Base-by-base conservation (phyloP, 2,797 vertebrate species). In the Eulemur albifrons region DNA sequence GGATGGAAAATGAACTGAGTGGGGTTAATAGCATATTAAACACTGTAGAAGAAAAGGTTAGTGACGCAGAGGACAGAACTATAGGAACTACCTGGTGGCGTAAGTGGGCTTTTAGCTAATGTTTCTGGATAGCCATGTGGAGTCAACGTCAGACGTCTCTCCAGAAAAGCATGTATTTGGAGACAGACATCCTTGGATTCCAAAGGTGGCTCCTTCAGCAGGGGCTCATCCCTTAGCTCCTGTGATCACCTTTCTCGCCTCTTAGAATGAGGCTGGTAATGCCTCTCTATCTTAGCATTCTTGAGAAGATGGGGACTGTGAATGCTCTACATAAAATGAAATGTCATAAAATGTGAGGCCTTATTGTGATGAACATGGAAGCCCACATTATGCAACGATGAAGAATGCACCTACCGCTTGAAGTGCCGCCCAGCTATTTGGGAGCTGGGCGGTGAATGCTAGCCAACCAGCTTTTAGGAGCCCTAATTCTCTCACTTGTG, bases 211-310 rank as follows among this genome's bases (percentile, higher is more conserved):
- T 54, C 27, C 52, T 45, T 35, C 6, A 72, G 14, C 57, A 43
- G 11, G 9, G 5, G 15, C 20, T 80, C 9, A 18, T 18, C 35
- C 9, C 11, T 89, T 59, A 5, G 17, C 20, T 25, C 8, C 52
- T 30, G 5, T 18, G 32, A 32, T 21, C 17, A 43, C 13, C 13
- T 10, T 2, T 25, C 3, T 25, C 65, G 2, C 0, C 0, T 45
- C 61, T 61, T 45, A 43, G 21, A 32, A 35, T 57, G 3, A 48
- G 8, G 13, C 32, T 50, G 27, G 35, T 40, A 67, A 59, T 38
- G 9, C 15, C 14, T 63, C 27, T 52, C 21, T 45, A 12, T 23
- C 27, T 72, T 61, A 32, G 6, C 12, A 32, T 11, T 45, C 69
- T 35, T 38, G 27, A 69, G 48, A 72, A 82, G 63, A 43, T 35